Evolutionary conservation across 2,888 invertebrate species (phyloP).

Genomic region (Tetramorium bicarinatum): DNA sequence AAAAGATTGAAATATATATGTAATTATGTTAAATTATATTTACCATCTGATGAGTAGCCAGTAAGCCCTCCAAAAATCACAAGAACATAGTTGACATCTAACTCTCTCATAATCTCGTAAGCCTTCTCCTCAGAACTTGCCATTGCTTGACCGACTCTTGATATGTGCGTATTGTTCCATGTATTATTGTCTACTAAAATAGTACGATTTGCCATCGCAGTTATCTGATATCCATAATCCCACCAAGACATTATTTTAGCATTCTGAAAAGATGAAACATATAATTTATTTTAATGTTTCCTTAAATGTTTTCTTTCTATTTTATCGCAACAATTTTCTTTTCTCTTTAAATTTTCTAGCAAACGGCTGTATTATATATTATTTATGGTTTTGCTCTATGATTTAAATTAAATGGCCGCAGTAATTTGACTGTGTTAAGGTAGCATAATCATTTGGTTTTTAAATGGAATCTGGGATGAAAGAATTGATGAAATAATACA

Average conservation of each 20-base stretch:
- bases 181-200: conserved; percentile 99
- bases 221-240: conserved; percentile 99
- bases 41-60: conserved; percentile 98
- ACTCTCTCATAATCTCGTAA: conserved; percentile 98
- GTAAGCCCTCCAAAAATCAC: conserved; percentile 99
- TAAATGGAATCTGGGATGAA: too few relatives aligned
- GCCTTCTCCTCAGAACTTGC: conserved; percentile 98
- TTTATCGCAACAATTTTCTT: background rate
- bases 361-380: background rate
- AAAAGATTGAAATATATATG: background rate
- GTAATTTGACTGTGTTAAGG: too few relatives aligned
- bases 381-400: too few relatives aligned
- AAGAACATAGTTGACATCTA: conserved; percentile 99
- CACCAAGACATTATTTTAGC: conserved; percentile 99
- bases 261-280: conserved; percentile 88
- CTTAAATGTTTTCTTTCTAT: background rate
- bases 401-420: too few relatives aligned
- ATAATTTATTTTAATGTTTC: conserved; percentile 34
- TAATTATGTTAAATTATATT: conserved; percentile 62
- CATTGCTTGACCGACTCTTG: conserved; percentile 99
- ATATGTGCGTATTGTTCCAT: conserved; percentile 99
- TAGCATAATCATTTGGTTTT: too few relatives aligned
- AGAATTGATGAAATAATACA: conserved; percentile 42
- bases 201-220: conserved; percentile 99
- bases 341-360: conserved; percentile 23